A percentile compares a stretch with the other conserved stretches of the same genome.
These are phyloP conservation scores for Siderastrea radians DNA, from an alignment of 92 coral and sea anemone species.

Conservation along the genomic window DNA sequence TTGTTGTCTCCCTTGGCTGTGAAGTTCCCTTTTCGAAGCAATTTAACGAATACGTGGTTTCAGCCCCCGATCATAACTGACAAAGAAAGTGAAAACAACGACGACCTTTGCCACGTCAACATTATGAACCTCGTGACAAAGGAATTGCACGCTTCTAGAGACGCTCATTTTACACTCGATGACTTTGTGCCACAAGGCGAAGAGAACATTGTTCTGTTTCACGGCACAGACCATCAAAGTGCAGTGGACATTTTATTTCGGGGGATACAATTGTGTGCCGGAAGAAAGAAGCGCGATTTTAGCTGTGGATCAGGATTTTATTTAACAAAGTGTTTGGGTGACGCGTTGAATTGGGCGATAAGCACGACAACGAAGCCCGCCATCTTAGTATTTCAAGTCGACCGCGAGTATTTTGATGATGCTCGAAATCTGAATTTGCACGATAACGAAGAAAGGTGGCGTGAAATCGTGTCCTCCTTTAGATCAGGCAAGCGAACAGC, in stretches of 20 bases:
- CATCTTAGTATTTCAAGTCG: constrained; percentile 53
- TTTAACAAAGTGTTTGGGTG: constrained; percentile 26
- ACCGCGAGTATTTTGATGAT: constrained; percentile 4
- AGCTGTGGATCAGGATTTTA: constrained; percentile 73
- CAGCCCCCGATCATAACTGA: neutral
- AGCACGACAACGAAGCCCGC: constrained; percentile 67
- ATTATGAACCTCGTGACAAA: constrained; percentile 41
- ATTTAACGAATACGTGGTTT: constrained; percentile 36
- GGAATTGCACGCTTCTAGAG: neutral
- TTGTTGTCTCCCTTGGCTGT: constrained; percentile 17
- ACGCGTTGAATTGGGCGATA: constrained; percentile 48
- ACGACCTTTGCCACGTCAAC: constrained; percentile 14
- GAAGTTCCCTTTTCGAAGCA: constrained; percentile 42
- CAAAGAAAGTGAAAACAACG: neutral
- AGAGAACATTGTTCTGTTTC: constrained; percentile 32
- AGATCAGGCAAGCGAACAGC: constrained; percentile 53
- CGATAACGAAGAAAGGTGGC: constrained; percentile 49
- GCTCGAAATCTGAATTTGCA: constrained; percentile 31
- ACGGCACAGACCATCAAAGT: constrained; percentile 78
- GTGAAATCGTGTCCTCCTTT: constrained; percentile 53
- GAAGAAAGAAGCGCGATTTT: constrained; percentile 69
- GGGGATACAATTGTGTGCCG: constrained; percentile 57
- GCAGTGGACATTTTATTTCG: constrained; percentile 50
- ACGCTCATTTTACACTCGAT: neutral
- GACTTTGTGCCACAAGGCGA: constrained; percentile 19